Conservation (phyloP, 37 sponge, comb jelly and placozoan species). For the Hormiphora californensis region DNA sequence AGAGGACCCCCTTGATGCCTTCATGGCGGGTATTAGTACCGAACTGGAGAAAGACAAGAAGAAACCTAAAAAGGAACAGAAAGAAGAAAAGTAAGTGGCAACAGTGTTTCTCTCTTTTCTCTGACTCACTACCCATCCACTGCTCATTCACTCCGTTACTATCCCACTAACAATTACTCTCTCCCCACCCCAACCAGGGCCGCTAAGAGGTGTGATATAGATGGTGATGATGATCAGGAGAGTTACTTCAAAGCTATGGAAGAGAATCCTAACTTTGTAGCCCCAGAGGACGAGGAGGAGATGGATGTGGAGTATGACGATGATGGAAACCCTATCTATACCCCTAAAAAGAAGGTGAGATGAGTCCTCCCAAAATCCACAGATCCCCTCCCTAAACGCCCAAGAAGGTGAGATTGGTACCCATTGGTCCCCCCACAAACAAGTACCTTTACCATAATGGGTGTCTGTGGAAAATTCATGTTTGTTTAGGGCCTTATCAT, state of each 20-base stretch:
- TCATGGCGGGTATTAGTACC: constrained; percentile 95
- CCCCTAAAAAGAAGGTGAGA: constrained; percentile 11
- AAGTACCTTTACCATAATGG: no score
- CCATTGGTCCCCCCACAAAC: no score
- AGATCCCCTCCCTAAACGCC: no score
- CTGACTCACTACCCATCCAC: background rate
- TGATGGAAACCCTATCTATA: constrained; percentile 82
- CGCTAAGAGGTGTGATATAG: constrained; percentile 92
- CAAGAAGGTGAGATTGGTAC: no score
- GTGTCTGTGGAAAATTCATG: no score
- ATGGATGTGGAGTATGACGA: constrained; percentile 84
- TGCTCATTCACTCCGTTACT: no score
- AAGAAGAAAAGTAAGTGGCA: constrained; percentile 48
- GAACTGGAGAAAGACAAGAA: constrained; percentile 61
- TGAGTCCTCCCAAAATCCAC: background rate
- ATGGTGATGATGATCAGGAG: constrained; percentile 95
- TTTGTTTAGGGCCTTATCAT: no score
- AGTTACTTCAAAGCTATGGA: constrained; percentile 79
- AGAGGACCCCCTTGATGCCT: constrained; percentile 93
- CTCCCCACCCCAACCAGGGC: no score
- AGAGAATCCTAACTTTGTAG: constrained; percentile 58
- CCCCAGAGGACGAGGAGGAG: constrained; percentile 79
- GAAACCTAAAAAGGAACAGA: constrained; percentile 39
- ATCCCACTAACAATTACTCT: no score
- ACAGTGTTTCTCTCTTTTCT: background rate